Evolutionary conservation across 2,113 vertebrate genomes (phyloP), one percentile per base, ranked within the genome.

Genomic region (Nestor notabilis): DNA sequence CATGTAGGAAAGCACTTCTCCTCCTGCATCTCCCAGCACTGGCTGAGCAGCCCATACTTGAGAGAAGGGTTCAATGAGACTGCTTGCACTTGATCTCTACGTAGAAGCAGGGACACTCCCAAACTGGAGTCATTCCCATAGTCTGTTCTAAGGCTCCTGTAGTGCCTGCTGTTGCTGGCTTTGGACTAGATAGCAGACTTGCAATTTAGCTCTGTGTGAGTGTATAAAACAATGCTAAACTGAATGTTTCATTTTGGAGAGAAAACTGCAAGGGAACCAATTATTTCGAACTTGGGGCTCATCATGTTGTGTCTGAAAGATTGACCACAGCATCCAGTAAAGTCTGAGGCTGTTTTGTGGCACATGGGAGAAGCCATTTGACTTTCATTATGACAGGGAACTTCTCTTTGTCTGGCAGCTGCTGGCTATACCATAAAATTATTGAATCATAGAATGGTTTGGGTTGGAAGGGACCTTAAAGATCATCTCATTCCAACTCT

Each of bases 281-380:
- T 44, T 2, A 15, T 60, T 79, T 87, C 13, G 11, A 35, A 33
- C 3, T 24, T 15, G 9, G 7, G 3, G 7, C 39, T 68, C 14
- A 31, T 58, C 5, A 15, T 27, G 7, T 31, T 53, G 33, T 39
- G 13, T 64, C 47, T 79, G n/a, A 35, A 43, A 39, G 41, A 74
- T 5, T 61, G 21, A 27, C 25, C 39, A 49, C 60, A 76, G 46
- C 58, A 72, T 68, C 21, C 35, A 61, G 52, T 47, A 27, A 37
- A 78, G 19, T 61, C n/a, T 23, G 77, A 70, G 17, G 15, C 41
- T 41, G 6, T 76, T 87, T 16, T 55, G 8, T 43, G 55, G 29
- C 19, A 17, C 1, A 0, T 19, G 46, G 21, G 41, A 82, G 41
- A 58, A 74, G 50, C 0, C 0, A 29, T 21, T 79, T 2, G 1